Evolutionary conservation across 2,888 invertebrate species (phyloP).

Genomic region (Bombyx huttoni): DNA sequence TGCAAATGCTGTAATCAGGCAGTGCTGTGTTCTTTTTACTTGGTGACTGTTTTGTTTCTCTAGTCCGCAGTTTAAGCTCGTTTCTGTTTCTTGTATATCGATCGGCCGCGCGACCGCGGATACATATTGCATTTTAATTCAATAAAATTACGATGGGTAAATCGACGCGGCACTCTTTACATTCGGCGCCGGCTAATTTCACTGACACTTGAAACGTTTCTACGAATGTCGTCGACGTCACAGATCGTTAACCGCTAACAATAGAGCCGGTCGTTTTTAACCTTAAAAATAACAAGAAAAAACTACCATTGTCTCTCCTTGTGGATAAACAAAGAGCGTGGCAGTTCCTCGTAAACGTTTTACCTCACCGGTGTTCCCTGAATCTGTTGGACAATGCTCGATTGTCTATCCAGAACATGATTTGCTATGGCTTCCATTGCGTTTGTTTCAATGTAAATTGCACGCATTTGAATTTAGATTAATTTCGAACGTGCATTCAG

Average conservation of each 20-base stretch:
- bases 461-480: slow-evolving; percentile 2
- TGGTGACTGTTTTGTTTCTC: too few relatives aligned
- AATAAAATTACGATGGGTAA: too few relatives aligned
- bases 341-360: slow-evolving; percentile 42
- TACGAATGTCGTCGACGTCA: slow-evolving; percentile 18
- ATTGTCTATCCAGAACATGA: slow-evolving; percentile 31
- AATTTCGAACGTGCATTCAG: not conserved
- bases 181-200: not conserved
- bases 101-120: too few relatives aligned
- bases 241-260: slow-evolving; percentile 32
- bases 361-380: slow-evolving; percentile 34
- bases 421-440: slow-evolving; percentile 9
- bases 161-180: too few relatives aligned
- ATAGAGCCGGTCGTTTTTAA: slow-evolving; percentile 29
- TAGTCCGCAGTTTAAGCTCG: too few relatives aligned
- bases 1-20: too few relatives aligned
- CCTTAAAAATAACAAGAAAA: slow-evolving; percentile 31
- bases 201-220: slow-evolving; percentile 8
- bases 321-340: slow-evolving; percentile 42
- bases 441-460: not conserved
- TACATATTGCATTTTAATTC: too few relatives aligned
- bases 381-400: slow-evolving; percentile 45
- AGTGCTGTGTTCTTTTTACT: too few relatives aligned
- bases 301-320: slow-evolving; percentile 46
- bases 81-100: too few relatives aligned